Conservation (phyloP, 2,113 vertebrate species). For the Phyllopteryx taeniolatus region DNA sequence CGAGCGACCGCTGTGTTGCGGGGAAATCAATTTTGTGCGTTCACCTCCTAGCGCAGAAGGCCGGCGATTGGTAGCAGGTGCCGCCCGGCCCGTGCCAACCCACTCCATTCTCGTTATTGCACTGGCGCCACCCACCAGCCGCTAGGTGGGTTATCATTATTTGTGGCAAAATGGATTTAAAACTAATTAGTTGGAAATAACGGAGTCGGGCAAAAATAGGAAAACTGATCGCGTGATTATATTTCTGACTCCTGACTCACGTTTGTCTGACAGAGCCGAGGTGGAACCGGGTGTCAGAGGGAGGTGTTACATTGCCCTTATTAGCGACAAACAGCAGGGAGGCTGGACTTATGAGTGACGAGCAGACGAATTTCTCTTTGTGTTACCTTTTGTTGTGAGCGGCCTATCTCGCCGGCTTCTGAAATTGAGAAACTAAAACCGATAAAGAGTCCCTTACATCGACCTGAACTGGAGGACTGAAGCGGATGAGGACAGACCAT, state of each 20-base stretch:
- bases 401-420: too few relatives aligned
- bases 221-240: conserved; percentile 48
- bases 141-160: conserved; percentile 35
- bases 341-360: not conserved
- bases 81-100: conserved; percentile 47
- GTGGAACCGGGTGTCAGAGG: not conserved
- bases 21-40: conserved; percentile 55
- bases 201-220: conserved; percentile 17
- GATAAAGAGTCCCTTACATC: too few relatives aligned
- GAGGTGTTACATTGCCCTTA: conserved; percentile 63
- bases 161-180: conserved; percentile 57
- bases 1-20: conserved; percentile 38
- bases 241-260: conserved; percentile 25
- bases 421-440: too few relatives aligned
- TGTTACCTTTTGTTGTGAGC: too few relatives aligned
- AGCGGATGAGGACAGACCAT: too few relatives aligned
- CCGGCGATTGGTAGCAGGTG: conserved; percentile 57
- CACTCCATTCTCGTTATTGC: conserved; percentile 45
- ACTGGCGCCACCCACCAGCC: conserved; percentile 24
- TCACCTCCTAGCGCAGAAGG: conserved; percentile 54
- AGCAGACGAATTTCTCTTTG: too few relatives aligned
- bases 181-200: conserved; percentile 43
- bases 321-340: conserved; percentile 64
- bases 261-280: conserved; percentile 12
- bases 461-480: too few relatives aligned